Base-by-base conservation (phyloP, 2,797 vertebrate genomes). In the Chromobotia macracanthus region DNA sequence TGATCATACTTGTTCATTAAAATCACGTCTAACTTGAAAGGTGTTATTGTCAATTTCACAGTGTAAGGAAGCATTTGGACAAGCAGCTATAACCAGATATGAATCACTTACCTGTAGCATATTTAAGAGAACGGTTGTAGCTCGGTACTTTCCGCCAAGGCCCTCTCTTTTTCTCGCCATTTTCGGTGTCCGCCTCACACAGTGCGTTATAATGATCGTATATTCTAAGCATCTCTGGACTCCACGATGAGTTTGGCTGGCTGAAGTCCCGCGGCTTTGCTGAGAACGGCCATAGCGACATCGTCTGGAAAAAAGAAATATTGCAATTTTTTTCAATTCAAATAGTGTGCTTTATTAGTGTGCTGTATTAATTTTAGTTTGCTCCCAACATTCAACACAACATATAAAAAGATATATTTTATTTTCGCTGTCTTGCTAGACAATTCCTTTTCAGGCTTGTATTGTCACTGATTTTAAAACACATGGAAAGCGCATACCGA, bases 221-320 rank as follows among this genome's bases (percentile, higher is more conserved):
- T 66, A 93, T 60, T 4, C 66, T 84, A 82, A 79, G 83, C 92
- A 95, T 94, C 74, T 95, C 93, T 12, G 91, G 51, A 60, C 88
- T 84, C 95, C 95, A 96, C 0, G 93, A 94, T 5, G 92, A 81
- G 84, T 96, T 96, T 1, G 95, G 95, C 58, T 93, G 83, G 77
- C 94, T 93, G 72, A 92, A 94, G 84, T 96, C 95, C 21, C 81
- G 85, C 0, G 88, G 84, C 69, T 85, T 85, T 1, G 35, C 60
- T 23, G 60, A 83, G 55, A 90, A 89, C 0, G 84, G 38, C 25
- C 87, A 88, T 13, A 88, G 73, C 41, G 90, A 82, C 18, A 63
- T 23, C 89, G 86, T 78, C 55, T 31, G 74, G 80, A 81, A 86
- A 44, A 56, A 0, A 82, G 46, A 71, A n/a, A 2, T 8, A 85